Conservation (phyloP, 37 sponge, comb jelly and placozoan genomes). For the Crambe crambe region DNA sequence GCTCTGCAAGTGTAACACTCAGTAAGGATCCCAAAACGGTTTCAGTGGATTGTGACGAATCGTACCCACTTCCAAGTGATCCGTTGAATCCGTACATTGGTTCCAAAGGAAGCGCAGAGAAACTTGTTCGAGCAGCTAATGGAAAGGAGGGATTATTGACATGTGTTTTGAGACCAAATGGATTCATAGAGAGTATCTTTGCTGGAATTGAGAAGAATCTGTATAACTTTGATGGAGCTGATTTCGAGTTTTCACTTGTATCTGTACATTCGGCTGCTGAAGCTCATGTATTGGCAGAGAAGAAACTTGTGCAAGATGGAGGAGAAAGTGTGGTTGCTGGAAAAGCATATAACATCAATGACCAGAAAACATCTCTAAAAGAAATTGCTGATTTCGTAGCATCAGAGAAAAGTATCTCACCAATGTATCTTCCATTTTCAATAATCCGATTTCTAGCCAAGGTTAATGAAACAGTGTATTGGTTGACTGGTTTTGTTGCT, state of each 20-base stretch:
- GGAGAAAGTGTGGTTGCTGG: conserved; percentile 17
- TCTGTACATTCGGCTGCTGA: conserved; percentile 16
- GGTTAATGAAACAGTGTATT: conserved; percentile 16
- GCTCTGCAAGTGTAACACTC: conserved; percentile 14
- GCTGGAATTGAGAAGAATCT: background rate
- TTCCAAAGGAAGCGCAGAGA: conserved; percentile 35
- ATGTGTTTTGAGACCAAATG: conserved; percentile 44
- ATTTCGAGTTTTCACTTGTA: background rate
- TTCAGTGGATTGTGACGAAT: conserved; percentile 23
- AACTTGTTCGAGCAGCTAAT: conserved; percentile 37
- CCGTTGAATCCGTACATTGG: conserved; percentile 20
- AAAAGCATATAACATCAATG: conserved; percentile 34
- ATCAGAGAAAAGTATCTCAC: background rate
- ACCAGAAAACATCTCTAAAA: background rate
- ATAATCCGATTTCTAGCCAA: conserved; percentile 15
- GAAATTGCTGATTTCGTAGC: conserved; percentile 18
- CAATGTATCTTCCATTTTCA: conserved; percentile 7
- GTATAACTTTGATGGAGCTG: background rate
- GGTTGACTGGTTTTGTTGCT: conserved; percentile 20
- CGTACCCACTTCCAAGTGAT: conserved; percentile 18
- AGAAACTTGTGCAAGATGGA: conserved; percentile 24
- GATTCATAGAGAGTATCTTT: background rate
- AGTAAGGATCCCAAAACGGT: conserved; percentile 20
- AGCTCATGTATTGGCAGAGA: conserved; percentile 55
- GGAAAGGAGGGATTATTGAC: conserved; percentile 26